Conservation (phyloP, 2,888 invertebrate species). For the Conistra vaccinii region DNA sequence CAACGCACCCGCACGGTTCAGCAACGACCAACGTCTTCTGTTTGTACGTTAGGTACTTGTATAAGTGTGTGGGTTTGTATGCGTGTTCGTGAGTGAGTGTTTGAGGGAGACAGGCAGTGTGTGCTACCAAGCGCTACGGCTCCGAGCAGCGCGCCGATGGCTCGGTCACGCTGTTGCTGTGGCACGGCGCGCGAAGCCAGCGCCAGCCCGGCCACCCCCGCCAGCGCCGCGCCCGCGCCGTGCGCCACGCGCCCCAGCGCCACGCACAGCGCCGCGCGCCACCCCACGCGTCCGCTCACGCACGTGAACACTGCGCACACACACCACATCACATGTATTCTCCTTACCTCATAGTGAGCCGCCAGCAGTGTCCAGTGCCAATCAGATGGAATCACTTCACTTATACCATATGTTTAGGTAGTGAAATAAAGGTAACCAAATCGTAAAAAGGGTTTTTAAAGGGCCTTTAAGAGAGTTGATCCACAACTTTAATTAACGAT, state of each 20-base stretch:
- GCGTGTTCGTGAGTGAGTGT: background rate
- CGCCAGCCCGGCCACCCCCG: constrained; percentile 82
- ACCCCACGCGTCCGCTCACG: constrained; percentile 61
- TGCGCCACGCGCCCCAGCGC: constrained; percentile 76
- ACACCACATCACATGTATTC: background rate
- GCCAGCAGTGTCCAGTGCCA: no score
- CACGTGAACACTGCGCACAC: constrained; percentile 62
- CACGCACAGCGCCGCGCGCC: constrained; percentile 69
- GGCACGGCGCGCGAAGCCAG: constrained; percentile 76
- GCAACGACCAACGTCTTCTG: no score
- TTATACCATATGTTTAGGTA: no score
- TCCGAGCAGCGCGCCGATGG: constrained; percentile 80
- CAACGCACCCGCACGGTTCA: no score
- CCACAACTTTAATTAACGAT: no score
- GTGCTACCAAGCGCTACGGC: constrained; percentile 82
- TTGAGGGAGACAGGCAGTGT: no score
- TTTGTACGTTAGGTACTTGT: background rate
- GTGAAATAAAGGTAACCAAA: no score
- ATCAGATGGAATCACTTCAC: no score
- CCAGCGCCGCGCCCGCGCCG: constrained; percentile 81
- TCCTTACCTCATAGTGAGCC: no score
- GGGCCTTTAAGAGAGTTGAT: no score
- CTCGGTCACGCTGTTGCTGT: constrained; percentile 67
- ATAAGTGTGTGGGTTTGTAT: background rate
- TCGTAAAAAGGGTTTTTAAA: no score